Evolutionary conservation across 2,113 vertebrate genomes (phyloP), one percentile per base, ranked within the genome.

Genomic region (Neopipo cinnamomea): DNA sequence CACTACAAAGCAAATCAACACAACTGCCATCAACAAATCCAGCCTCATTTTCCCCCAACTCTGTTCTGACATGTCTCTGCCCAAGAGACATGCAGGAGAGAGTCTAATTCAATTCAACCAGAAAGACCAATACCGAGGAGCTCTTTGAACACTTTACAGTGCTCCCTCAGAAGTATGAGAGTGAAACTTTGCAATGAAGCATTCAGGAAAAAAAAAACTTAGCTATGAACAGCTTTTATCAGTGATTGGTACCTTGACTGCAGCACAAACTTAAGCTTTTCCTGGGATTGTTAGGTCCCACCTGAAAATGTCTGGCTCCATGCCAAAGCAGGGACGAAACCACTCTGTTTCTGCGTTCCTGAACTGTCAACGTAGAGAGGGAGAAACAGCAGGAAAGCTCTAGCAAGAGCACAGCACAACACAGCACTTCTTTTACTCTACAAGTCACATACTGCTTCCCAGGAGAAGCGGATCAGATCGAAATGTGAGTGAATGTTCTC

Each of bases 391-490:
- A 76, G 39, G 25, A 12, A 9, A 47, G 39, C 10, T n/a, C 39
- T 50, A 7, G 24, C 56, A 39, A 71, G 31, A n/a, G 13, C 30
- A 37, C 12, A 74, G 12, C 27, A 58, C n/a, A 49, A 22, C 8
- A 46, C n/a, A 49, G 14, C 8, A 11, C 3, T n/a, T 70, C 8
- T 49, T 42, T 61, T 41, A 22, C 28, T 74, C 3, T n/a, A 61
- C 4, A 11, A 8, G 20, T 20, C 3, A 2, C 19, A 31, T 37
- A 42, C 3, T 1, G 0, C 41, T 70, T 71, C 30, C 14, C 23
- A 77, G 30, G 52, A 16, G 8, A 78, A 78, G 78, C 7, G 18
- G 41, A 18, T 63, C 30, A 25, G 25, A 65, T 55, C 0, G 0
- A 85, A 81, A 44, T 31, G 24, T 20, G 50, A 49, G 5, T 53